These are phyloP conservation scores for Rhegmatorhina hoffmannsi DNA, from an alignment of 2,113 vertebrate genomes.

Conservation along the genomic window DNA sequence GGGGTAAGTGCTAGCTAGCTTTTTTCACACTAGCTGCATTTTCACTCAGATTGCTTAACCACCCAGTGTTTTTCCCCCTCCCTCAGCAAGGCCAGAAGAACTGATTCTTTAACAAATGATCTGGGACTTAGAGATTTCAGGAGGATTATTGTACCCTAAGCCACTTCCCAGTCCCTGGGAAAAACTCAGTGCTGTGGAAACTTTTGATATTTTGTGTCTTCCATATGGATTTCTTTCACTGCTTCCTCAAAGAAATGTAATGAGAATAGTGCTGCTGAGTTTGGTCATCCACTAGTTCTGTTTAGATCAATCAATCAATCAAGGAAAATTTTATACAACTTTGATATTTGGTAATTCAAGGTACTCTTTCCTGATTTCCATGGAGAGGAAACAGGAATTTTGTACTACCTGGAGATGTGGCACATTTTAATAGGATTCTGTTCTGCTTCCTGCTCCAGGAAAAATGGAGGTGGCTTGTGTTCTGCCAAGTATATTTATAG, in stretches of 20 bases:
- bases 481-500: not conserved
- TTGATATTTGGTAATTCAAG: not conserved
- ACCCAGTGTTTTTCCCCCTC: not conserved
- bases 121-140: slow-evolving; percentile 4
- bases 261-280: not conserved
- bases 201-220: not conserved
- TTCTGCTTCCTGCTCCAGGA: not conserved
- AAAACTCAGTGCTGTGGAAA: not conserved
- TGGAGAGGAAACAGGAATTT: not conserved
- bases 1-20: not conserved
- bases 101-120: not conserved
- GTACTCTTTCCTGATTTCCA: not conserved
- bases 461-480: not conserved
- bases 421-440: not conserved
- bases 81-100: not conserved
- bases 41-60: not conserved
- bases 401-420: not conserved
- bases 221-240: not conserved
- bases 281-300: not conserved
- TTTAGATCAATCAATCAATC: not conserved
- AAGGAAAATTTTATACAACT: not conserved
- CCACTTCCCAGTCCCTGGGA: not conserved
- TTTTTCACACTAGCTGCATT: not conserved
- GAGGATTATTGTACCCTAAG: not conserved
- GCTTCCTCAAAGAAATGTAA: not conserved